A percentile compares a stretch with the other conserved stretches of the same genome.
Evolutionary conservation across 2,797 vertebrate genomes (phyloP).

Genomic region (Paratrypauchen microcephalus): DNA sequence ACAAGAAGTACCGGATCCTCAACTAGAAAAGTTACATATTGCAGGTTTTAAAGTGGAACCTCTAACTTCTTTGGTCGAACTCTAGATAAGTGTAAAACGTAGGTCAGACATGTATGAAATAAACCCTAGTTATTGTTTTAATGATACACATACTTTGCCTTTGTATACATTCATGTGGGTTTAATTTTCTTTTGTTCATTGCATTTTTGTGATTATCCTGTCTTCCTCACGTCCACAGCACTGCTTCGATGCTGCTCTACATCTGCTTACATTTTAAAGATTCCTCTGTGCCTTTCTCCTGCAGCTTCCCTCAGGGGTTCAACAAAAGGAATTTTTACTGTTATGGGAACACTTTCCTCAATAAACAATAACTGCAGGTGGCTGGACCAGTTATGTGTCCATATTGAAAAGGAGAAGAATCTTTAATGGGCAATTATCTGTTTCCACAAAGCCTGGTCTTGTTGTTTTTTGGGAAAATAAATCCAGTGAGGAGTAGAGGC

Average conservation of each 20-base stretch:
- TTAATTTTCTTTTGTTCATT: conserved; percentile 13
- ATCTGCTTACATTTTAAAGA: conserved; percentile 50
- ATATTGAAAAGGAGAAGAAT: conserved; percentile 18
- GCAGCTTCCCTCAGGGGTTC: conserved; percentile 42
- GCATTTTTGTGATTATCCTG: not conserved
- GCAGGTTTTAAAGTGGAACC: too few relatives aligned
- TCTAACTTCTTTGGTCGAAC: too few relatives aligned
- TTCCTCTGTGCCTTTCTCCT: conserved; percentile 49
- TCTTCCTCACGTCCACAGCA: conserved; percentile 15
- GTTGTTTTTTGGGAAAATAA: conserved; percentile 13
- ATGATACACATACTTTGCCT: not conserved
- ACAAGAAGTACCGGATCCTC: too few relatives aligned
- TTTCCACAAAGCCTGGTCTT: conserved; percentile 10
- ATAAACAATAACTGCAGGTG: conserved; percentile 63
- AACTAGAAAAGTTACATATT: too few relatives aligned
- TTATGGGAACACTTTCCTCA: conserved; percentile 49
- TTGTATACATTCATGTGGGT: not conserved
- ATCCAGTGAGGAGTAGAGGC: not conserved
- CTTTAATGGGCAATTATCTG: conserved; percentile 29
- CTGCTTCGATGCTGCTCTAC: conserved; percentile 30
- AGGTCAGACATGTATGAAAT: not conserved
- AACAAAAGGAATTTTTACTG: conserved; percentile 51
- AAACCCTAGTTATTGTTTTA: not conserved
- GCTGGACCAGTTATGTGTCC: conserved; percentile 39
- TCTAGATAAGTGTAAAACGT: not conserved